phyloP scores from a whole-genome alignment of 2,113 vertebrate genomes.

The Oostethus manadensis region DNA sequence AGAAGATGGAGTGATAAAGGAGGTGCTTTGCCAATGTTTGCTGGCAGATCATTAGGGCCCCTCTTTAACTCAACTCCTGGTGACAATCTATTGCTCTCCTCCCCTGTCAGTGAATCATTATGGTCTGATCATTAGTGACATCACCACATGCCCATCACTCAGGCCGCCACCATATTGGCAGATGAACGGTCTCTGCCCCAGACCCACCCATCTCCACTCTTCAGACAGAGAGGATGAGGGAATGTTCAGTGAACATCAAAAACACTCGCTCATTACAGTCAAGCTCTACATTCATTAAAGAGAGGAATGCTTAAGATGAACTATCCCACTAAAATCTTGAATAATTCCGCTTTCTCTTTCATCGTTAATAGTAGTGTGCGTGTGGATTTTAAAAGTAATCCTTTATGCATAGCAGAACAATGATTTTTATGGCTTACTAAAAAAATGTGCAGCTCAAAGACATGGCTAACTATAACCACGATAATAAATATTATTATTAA shows the following conservation, averaged over 20 bases:
- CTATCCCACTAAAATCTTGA: too few relatives aligned
- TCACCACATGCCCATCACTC: constrained; percentile 70
- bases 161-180: constrained; percentile 68
- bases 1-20: constrained; percentile 63
- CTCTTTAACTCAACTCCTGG: constrained; percentile 68
- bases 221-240: constrained; percentile 65
- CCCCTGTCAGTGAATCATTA: constrained; percentile 75
- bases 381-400: too few relatives aligned
- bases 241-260: constrained; percentile 36
- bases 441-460: too few relatives aligned
- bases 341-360: too few relatives aligned
- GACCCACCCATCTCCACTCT: constrained; percentile 65
- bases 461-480: too few relatives aligned
- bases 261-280: neutral
- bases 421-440: too few relatives aligned
- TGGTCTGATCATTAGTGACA: constrained; percentile 76
- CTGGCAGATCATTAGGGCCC: constrained; percentile 63
- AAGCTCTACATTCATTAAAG: neutral
- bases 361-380: too few relatives aligned
- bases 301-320: neutral
- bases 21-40: constrained; percentile 60
- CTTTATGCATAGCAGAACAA: too few relatives aligned
- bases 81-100: constrained; percentile 72
- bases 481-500: too few relatives aligned
- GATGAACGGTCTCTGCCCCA: constrained; percentile 63